Base-by-base conservation (phyloP, 2,888 invertebrate species). In the Acleris holmiana region DNA sequence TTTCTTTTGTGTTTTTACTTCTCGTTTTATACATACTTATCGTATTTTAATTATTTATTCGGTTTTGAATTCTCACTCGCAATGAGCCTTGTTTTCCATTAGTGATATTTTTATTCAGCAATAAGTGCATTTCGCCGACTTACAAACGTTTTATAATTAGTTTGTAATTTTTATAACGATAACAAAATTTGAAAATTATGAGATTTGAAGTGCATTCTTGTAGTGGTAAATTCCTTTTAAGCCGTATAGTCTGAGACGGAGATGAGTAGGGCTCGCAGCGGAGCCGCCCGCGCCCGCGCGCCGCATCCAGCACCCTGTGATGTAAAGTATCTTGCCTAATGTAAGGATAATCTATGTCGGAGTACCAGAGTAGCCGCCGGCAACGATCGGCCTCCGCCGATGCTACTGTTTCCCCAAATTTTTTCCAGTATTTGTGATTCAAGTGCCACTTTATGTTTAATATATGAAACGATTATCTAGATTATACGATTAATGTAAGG, bases 401-500 rank as follows among this genome's bases (percentile, higher is more conserved):
- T 75, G 86, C 90, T 89, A 88, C 90, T 86, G 88, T 93, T 94
- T 94, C 91, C 93, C 93, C 91, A 93, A 94, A 94, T 94, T 91
- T 93, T 94, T 94, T 93, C 94, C 94, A 94, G 94, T 95, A 94
- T 95, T 95, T 95, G 95, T 95, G 95, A 95, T 95, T 94, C 94
- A 95, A 95, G 95, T 95, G 95, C 95, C 95, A 95, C 95, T 95
- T 95, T 94, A 94, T 94, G 94, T 95, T 94, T 94, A 94, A 94
- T 89, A 90, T 89, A 90, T 93, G 89, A 93, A 89, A 93, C 91
- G 93, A 93, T 93, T 93, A 93, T 93, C 90, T 93, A 93, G 93
- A 93, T 91, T 92, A 92, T 92, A 92, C 91, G 91, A 92, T 86
- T 92, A 93, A 89, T 86, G 83, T 93, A 93, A 93, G 93, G 91